phyloP scores from a whole-genome alignment of 1,140 invertebrate species.

The Amphibalanus amphitrite region DNA sequence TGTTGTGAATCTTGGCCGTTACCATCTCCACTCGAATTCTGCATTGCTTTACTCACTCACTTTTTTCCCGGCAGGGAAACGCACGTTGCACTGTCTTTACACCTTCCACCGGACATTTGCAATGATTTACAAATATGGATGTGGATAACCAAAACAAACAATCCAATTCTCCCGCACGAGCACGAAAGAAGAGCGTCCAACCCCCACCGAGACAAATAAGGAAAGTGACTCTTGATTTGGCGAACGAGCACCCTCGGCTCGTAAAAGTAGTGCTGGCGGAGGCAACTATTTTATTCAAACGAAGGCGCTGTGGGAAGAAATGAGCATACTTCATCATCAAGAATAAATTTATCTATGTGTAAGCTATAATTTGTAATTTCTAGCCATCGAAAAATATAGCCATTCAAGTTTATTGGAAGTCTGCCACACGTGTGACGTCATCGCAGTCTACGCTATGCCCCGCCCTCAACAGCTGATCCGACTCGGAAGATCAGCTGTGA shows the following conservation, averaged over 20 bases:
- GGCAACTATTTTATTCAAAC: no score
- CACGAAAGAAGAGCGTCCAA: not conserved
- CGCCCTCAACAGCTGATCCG: not conserved
- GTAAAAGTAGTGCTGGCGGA: not conserved
- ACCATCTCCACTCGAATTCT: conserved; percentile 13
- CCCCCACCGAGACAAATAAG: not conserved
- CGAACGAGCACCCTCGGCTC: not conserved
- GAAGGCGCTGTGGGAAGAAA: no score
- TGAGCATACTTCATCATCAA: no score
- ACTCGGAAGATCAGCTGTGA: not conserved
- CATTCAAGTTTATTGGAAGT: not conserved
- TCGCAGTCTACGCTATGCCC: not conserved
- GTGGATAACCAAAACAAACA: not conserved
- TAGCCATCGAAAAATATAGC: no score
- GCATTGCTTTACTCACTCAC: conserved; percentile 14
- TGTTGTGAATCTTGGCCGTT: conserved; percentile 4
- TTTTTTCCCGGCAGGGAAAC: not conserved
- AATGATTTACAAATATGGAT: conserved; percentile 5
- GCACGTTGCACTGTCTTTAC: not conserved
- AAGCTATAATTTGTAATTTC: no score
- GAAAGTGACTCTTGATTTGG: conserved; percentile 3
- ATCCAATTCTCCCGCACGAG: not conserved
- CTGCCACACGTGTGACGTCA: not conserved
- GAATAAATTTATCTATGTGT: no score
- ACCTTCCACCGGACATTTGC: not conserved